Evolutionary conservation across 2,888 invertebrate species (phyloP), one percentile per base, ranked within the genome.

Genomic region (Phlogophora meticulosa): DNA sequence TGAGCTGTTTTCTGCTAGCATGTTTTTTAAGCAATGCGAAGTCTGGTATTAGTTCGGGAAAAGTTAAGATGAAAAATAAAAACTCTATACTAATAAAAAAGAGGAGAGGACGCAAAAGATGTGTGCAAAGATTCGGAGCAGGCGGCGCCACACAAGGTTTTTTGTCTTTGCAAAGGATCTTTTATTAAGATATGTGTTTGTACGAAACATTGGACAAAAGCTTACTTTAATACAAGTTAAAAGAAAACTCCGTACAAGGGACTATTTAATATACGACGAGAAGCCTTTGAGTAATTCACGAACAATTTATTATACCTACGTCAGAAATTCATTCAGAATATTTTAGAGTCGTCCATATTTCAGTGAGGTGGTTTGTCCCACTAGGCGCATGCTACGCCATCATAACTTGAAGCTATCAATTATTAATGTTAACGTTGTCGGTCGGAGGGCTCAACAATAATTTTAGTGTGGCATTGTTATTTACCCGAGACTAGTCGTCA

Each of bases 391-490:
- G 75, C 76, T 78, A 77, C 62, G 80, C 74, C 76, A 72, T 73
- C 76, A 72, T 78, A 80, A 84, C 81, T 81, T 78, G 82, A 78
- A 81, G 64, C 74, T 71, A 66, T 80, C 65, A 80, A 81, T 79
- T 77, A 85, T 81, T 70, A 80, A 80, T 72, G 68, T 61, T 48
- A 60, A 59, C 63, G 68, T 59, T 57, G 71, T 75, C 60, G 63
- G 62, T 63, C 56, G 65, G 74, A 74, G 75, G 71, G 74, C 70
- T 76, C 67, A 56, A 80, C 81, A 85, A 84, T 80, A 83, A 86
- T 86, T 85, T 84, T 78, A 81, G 82, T 78, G 72, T 74, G 79
- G 81, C 84, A 85, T 84, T 87, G 88, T 89, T 88, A 90, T 90
- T 87, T 85, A 76, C 81, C 78, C 80, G 79, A 87, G 86, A 89